A percentile compares a stretch with the other conserved stretches of the same genome.
Conservation (phyloP, 2,113 vertebrate species). For the Halcyon senegalensis region DNA sequence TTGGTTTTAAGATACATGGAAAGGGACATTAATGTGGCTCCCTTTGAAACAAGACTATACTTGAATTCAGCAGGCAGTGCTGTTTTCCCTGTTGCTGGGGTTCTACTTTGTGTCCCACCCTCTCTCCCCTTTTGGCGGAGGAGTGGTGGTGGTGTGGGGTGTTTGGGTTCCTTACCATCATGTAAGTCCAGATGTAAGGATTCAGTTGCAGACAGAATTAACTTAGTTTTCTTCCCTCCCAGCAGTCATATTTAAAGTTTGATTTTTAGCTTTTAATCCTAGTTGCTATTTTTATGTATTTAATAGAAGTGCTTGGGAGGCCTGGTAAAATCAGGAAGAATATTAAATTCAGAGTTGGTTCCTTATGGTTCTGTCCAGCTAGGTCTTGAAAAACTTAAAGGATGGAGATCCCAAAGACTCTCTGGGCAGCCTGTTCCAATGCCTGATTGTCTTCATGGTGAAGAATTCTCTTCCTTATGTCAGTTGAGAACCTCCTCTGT, state of each 20-base stretch:
- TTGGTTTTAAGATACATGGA: neutral
- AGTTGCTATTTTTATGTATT: neutral
- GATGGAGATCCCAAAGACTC: neutral
- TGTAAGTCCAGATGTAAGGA: neutral
- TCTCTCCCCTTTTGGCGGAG: accelerated
- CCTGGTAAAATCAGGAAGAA: neutral
- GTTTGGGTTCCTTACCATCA: neutral
- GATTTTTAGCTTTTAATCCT: neutral
- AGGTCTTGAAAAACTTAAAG: neutral
- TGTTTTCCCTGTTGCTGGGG: neutral
- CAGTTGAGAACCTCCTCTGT: neutral
- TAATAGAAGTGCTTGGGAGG: neutral
- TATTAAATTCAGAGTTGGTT: neutral
- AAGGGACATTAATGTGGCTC: neutral
- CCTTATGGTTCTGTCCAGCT: neutral
- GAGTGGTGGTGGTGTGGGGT: accelerated
- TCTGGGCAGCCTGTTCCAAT: neutral
- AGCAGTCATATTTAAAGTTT: neutral
- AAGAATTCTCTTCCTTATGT: neutral
- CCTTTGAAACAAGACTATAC: neutral
- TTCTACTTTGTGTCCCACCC: accelerated
- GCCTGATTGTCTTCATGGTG: neutral
- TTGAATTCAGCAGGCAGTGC: neutral
- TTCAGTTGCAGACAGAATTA: neutral
- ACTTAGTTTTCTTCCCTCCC: neutral